phyloP scores from a whole-genome alignment of 2,797 vertebrate genomes.

The Semotilus atromaculatus region DNA sequence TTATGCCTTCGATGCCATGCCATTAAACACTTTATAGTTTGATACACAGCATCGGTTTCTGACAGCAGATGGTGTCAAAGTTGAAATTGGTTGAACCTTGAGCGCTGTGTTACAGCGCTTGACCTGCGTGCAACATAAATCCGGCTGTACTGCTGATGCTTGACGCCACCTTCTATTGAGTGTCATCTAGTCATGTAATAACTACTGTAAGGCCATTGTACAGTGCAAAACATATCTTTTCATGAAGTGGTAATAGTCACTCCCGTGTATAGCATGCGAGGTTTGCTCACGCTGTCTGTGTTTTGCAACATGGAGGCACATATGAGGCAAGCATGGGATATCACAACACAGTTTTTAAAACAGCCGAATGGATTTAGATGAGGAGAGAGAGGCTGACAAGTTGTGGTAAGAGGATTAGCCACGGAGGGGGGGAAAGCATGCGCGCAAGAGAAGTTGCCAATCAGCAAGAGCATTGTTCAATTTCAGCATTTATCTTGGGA shows the following conservation, averaged over 20 bases:
- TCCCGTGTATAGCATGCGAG: background rate
- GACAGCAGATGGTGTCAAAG: background rate
- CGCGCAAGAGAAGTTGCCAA: conserved; percentile 77
- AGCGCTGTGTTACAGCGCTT: background rate
- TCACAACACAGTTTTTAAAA: conserved; percentile 49
- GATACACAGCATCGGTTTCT: background rate
- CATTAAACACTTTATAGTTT: background rate
- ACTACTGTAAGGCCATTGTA: background rate
- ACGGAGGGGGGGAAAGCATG: conserved; percentile 51
- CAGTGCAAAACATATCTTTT: background rate
- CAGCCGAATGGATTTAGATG: conserved; percentile 75
- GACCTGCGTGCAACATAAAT: background rate
- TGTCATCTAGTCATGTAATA: background rate
- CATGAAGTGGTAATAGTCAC: background rate
- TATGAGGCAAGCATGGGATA: conserved; percentile 47
- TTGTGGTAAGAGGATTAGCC: conserved; percentile 82
- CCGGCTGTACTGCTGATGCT: background rate
- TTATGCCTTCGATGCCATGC: background rate
- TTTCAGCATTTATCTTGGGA: conserved; percentile 84
- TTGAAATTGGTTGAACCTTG: background rate
- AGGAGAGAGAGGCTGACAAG: conserved; percentile 75
- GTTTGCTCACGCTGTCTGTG: conserved; percentile 2
- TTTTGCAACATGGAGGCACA: conserved; percentile 29
- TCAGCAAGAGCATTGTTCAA: conserved; percentile 83
- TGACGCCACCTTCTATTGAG: background rate